These are phyloP conservation scores for Drosophila nigrodunni DNA, from an alignment of 1,140 invertebrate species.

Conservation along the genomic window DNA sequence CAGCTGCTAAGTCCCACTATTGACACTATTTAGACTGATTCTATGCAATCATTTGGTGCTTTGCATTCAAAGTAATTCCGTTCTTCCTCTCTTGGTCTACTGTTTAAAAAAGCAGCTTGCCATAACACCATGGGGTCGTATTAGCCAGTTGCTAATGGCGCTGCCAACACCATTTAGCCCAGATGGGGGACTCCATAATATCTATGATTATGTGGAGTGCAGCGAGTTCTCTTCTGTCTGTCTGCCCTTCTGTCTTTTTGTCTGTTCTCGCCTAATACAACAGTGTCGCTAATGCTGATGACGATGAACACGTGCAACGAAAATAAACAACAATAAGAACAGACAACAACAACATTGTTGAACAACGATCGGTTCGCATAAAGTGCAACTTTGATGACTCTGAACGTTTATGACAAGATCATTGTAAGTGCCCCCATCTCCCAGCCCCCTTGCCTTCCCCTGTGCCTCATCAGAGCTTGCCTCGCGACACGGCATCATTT, in stretches of 20 bases:
- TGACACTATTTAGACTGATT: constrained; percentile 11
- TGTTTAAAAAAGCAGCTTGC: constrained; percentile 25
- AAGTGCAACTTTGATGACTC: constrained; percentile 81
- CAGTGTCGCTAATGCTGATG: constrained; percentile 76
- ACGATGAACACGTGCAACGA: constrained; percentile 74
- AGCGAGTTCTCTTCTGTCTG: constrained; percentile 42
- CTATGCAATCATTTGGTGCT: constrained; percentile 6
- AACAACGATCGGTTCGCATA: constrained; percentile 72
- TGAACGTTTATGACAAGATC: constrained; percentile 82
- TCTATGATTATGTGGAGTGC: constrained; percentile 68
- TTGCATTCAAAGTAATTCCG: constrained; percentile 4
- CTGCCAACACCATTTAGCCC: constrained; percentile 73
- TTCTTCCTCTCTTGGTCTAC: constrained; percentile 9
- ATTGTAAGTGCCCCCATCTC: constrained; percentile 43
- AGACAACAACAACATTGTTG: constrained; percentile 21
- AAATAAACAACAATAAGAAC: constrained; percentile 43
- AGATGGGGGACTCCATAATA: constrained; percentile 58
- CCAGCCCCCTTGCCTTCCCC: neutral
- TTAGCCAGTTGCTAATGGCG: constrained; percentile 63
- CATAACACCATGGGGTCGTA: constrained; percentile 69
- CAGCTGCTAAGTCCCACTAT: constrained; percentile 8
- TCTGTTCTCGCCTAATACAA: constrained; percentile 81
- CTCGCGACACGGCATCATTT: constrained; percentile 22
- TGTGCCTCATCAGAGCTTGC: neutral
- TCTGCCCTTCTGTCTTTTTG: constrained; percentile 4